Percentiles rank a stretch among this genome's conserved stretches.
phyloP scores from a whole-genome alignment of 2,888 invertebrate species.

The Aporophyla nigra region DNA sequence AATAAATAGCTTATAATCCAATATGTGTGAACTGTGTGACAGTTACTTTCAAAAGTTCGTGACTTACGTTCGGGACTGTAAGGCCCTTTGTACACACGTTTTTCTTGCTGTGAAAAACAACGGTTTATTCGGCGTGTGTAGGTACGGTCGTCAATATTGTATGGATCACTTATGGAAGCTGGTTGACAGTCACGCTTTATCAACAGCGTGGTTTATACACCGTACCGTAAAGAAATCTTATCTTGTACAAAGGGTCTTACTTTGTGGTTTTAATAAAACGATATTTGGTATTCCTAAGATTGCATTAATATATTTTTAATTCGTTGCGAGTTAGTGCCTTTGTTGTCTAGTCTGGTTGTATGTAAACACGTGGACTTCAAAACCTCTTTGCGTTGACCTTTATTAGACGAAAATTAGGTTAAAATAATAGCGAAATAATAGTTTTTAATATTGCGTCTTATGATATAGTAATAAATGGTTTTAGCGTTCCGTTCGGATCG shows the following conservation, averaged over 20 bases:
- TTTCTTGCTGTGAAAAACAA: too few relatives aligned
- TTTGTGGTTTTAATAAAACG: conserved; percentile 1
- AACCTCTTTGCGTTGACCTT: conserved; percentile 82
- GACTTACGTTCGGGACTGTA: neutral
- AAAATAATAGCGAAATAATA: conserved; percentile 58
- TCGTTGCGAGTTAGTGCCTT: conserved; percentile 81
- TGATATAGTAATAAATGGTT: conserved; percentile 59
- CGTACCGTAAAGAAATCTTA: neutral
- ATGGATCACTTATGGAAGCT: too few relatives aligned
- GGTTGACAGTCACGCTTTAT: too few relatives aligned
- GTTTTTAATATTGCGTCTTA: conserved; percentile 63
- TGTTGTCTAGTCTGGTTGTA: conserved; percentile 82
- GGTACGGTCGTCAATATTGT: too few relatives aligned
- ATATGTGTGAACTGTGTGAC: too few relatives aligned
- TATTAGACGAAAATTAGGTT: conserved; percentile 66
- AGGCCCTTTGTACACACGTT: too few relatives aligned
- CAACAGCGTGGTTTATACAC: too few relatives aligned
- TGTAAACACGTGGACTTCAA: conserved; percentile 66
- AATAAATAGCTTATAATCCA: neutral
- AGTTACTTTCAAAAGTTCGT: neutral
- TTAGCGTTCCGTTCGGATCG: conserved; percentile 45
- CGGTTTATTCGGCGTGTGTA: too few relatives aligned
- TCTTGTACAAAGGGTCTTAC: neutral
- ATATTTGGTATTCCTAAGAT: conserved; percentile 40
- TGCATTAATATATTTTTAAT: conserved; percentile 52